These are phyloP conservation scores for Idaea dimidiata DNA, from an alignment of 2,888 invertebrate genomes.

Conservation along the genomic window DNA sequence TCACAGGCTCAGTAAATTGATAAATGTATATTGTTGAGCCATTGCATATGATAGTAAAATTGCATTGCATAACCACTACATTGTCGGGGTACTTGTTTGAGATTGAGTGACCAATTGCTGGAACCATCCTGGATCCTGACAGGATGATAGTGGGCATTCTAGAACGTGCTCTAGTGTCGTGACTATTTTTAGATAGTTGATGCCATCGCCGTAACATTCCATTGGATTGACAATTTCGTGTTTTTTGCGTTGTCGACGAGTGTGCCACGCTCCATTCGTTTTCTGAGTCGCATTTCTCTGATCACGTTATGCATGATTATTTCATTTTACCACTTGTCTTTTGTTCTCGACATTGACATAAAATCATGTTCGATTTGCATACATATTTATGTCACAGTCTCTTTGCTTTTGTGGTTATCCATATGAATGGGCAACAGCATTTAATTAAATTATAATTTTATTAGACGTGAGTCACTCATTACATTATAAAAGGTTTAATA, in stretches of 20 bases:
- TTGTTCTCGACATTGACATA: conserved; percentile 11
- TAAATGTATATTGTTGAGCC: not conserved
- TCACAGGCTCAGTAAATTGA: not conserved
- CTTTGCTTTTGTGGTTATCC: not conserved
- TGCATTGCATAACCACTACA: conserved; percentile 36
- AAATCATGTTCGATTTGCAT: conserved; percentile 17
- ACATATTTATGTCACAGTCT: not conserved
- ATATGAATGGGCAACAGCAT: not conserved
- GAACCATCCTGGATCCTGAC: conserved; percentile 52
- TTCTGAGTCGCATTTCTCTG: conserved; percentile 15
- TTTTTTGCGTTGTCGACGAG: conserved; percentile 26
- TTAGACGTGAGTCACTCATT: not conserved
- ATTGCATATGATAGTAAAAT: conserved; percentile 23
- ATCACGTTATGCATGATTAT: conserved; percentile 27
- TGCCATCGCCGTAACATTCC: conserved; percentile 62
- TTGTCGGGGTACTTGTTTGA: conserved; percentile 35
- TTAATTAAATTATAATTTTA: not conserved
- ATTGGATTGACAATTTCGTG: conserved; percentile 53
- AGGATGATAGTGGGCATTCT: conserved; percentile 61
- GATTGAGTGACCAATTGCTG: conserved; percentile 48
- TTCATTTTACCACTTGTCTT: conserved; percentile 21
- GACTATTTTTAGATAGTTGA: conserved; percentile 69
- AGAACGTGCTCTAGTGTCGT: conserved; percentile 48
- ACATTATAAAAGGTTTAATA: not conserved
- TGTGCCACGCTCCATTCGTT: conserved; percentile 37